A percentile compares a stretch with the other conserved stretches of the same genome.
Conservation (phyloP, 2,113 vertebrate species). For the Semnornis frantzii region DNA sequence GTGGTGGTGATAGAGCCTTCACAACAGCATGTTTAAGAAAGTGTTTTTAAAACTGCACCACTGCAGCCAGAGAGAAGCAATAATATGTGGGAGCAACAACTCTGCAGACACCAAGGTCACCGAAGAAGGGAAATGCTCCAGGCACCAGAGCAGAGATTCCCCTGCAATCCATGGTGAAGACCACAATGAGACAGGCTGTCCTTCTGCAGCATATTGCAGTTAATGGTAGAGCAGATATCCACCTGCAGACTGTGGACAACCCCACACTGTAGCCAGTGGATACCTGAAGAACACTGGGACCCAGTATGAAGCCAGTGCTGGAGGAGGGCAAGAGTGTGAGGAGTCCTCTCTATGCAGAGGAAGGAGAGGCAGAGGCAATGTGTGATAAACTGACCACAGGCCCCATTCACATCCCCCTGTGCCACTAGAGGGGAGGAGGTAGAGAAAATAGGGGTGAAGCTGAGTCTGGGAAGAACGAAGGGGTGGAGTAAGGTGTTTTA, state of each 20-base stretch:
- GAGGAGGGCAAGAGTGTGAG: not conserved
- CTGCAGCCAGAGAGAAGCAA: not conserved
- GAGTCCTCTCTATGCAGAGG: not conserved
- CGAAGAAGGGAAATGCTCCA: no score
- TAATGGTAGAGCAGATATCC: no score
- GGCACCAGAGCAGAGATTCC: no score
- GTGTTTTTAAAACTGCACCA: not conserved
- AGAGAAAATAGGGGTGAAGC: not conserved
- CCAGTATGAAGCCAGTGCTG: not conserved
- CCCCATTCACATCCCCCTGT: no score
- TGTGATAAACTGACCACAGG: no score
- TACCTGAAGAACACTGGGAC: no score
- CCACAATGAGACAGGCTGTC: no score
- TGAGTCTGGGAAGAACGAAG: not conserved
- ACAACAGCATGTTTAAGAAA: not conserved
- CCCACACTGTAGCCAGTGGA: no score
- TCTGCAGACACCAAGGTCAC: not conserved
- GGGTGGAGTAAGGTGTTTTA: not conserved
- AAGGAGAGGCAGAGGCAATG: not conserved
- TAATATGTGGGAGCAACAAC: not conserved
- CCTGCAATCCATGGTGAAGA: no score
- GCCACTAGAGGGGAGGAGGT: not conserved
- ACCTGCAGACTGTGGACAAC: no score
- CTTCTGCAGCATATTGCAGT: no score
- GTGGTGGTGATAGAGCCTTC: not conserved